Conservation (phyloP, 2,888 invertebrate genomes). For the Cheilosia impressa region DNA sequence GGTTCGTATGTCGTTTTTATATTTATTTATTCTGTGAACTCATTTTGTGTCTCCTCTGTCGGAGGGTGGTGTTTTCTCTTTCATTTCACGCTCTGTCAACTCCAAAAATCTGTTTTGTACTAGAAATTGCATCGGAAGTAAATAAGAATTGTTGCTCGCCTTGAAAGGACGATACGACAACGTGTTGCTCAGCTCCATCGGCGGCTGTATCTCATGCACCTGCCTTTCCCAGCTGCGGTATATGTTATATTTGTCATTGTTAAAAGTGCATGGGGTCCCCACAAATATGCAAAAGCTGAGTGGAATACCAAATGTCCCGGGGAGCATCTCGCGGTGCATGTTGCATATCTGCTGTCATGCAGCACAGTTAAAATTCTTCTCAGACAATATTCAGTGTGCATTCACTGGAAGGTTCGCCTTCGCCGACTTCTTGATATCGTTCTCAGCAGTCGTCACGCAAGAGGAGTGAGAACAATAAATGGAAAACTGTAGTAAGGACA, state of each 20-base stretch:
- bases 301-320: slow-evolving; percentile 47
- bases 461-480: background rate
- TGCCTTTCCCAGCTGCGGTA: background rate
- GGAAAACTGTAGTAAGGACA: background rate
- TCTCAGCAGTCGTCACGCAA: slow-evolving; percentile 12
- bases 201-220: background rate
- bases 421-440: background rate
- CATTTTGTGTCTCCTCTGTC: slow-evolving; percentile 1
- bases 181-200: background rate
- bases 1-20: slow-evolving; percentile 13
- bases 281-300: slow-evolving; percentile 20
- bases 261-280: slow-evolving; percentile 15
- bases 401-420: background rate
- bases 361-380: slow-evolving; percentile 27
- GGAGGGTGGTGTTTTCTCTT: background rate
- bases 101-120: background rate
- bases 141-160: slow-evolving; percentile 4
- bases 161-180: slow-evolving; percentile 3
- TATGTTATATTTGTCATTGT: slow-evolving; percentile 35
- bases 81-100: background rate
- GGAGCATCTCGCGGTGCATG: slow-evolving; percentile 31
- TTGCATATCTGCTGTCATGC: slow-evolving; percentile 43
- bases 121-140: slow-evolving; percentile 8
- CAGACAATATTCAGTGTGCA: slow-evolving; percentile 28
- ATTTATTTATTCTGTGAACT: slow-evolving; percentile 26